phyloP scores from a whole-genome alignment of 1,140 invertebrate genomes.

The Lucilia sericata region DNA sequence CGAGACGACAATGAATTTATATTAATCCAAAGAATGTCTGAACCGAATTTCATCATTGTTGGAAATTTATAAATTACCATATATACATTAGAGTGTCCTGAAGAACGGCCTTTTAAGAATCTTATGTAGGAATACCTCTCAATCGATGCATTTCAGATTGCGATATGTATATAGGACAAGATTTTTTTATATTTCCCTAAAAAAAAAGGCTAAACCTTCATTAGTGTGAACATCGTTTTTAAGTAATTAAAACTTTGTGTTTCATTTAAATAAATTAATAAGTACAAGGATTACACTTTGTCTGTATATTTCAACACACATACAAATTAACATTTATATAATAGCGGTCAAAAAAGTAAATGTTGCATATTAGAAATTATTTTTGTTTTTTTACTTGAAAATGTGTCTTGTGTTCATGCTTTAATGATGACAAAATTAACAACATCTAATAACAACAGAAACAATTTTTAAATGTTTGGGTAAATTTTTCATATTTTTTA shows the following conservation, averaged over 20 bases:
- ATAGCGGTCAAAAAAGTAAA: constrained; percentile 33
- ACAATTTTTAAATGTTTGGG: constrained; percentile 3
- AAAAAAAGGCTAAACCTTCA: not conserved
- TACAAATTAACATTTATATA: not conserved
- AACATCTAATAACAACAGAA: not conserved
- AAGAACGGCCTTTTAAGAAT: no score
- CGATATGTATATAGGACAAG: no score
- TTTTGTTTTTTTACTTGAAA: not conserved
- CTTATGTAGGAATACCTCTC: no score
- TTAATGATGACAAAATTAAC: not conserved
- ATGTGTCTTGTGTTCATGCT: constrained; percentile 2
- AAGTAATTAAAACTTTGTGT: not conserved
- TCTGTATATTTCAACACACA: no score
- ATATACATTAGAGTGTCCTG: no score
- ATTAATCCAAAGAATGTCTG: no score
- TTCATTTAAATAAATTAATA: constrained; percentile 29
- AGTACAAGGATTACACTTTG: not conserved
- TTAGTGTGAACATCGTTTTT: not conserved
- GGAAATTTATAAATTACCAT: no score
- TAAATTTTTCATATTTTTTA: not conserved
- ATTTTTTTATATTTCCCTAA: no score
- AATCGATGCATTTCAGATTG: no score
- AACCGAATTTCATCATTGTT: no score
- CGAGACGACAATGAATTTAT: no score
- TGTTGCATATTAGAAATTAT: not conserved